Base-by-base conservation (phyloP, 2,888 invertebrate genomes). In the Hypena proboscidalis region DNA sequence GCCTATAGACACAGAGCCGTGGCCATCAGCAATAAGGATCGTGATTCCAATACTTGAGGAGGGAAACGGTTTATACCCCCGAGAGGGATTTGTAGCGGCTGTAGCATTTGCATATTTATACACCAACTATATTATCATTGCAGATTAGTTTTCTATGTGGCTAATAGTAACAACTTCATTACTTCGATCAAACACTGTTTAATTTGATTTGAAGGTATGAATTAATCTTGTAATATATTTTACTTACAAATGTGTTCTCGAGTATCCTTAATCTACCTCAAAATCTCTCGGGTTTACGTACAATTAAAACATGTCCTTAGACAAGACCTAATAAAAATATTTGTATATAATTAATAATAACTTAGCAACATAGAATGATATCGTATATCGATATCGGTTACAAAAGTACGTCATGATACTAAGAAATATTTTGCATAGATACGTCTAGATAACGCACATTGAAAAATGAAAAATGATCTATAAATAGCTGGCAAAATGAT, bases 71-170 rank as follows among this genome's bases (percentile, higher is more conserved):
- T 58, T 50, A 39, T 27, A 33, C 53, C 67, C 67, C 68, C 74
- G 38, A 52, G 61, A 62, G 74, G 68, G 69, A 73, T 68, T 73
- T 60, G 61, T 67, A 61, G 59, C 62, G 64, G 54, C 47, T 57
- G 49, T 58, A 57, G 51, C 55, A 74, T 75, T 75, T 74, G 67
- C 74, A 75, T 76, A 71, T 75, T 75, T 74, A 74, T 74, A 62
- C 67, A 54, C 53, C 56, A 61, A 57, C 60, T 53, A 57, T 49
- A 74, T 71, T 75, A 71, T 51, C 49, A 64, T 65, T 64, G 65
- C 62, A 65, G 49, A 64, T 65, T 62, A 61, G 65, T 54, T 62
- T 64, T 58, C 63, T 56, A 52, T 48, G 51, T 23, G 14, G 43
- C 27, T 38, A 51, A 48, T 52, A 56, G 52, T 64, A 55, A 47